Percentiles rank a stretch among this genome's conserved stretches.
These are phyloP conservation scores for Myotis brandtii DNA, from an alignment of 2,113 vertebrate genomes.

Conservation along the genomic window DNA sequence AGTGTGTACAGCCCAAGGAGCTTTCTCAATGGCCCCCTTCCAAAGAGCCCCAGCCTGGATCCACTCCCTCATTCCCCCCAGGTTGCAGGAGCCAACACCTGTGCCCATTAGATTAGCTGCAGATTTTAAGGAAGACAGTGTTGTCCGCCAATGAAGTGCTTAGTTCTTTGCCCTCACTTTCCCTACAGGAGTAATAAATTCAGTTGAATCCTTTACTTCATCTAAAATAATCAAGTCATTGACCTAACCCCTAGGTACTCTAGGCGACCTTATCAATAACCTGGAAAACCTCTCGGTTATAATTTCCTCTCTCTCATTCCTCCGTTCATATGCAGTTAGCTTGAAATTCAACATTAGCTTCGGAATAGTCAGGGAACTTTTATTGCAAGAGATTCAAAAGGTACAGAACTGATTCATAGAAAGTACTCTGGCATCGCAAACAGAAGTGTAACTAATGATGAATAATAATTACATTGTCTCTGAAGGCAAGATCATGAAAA, in stretches of 20 bases:
- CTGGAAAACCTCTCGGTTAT: not conserved
- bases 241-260: not conserved
- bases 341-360: conserved; percentile 3
- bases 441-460: conserved; percentile 63
- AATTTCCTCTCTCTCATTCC: not conserved
- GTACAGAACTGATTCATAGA: conserved; percentile 49
- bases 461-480: conserved; percentile 61
- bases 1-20: not conserved
- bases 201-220: not conserved
- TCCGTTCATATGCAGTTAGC: not conserved
- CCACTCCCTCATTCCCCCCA: too few relatives aligned
- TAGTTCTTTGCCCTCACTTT: not conserved
- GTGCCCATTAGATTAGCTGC: not conserved
- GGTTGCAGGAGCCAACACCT: not conserved
- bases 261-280: not conserved
- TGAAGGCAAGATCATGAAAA: conserved; percentile 36
- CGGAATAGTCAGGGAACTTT: not conserved
- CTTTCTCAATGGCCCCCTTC: not conserved
- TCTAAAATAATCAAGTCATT: not conserved
- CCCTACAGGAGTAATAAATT: not conserved
- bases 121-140: conserved; percentile 24
- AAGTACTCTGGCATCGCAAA: conserved; percentile 47
- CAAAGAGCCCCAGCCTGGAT: not conserved
- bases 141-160: not conserved
- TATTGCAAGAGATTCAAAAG: not conserved